Base-by-base conservation (phyloP, 2,797 vertebrate genomes). In the Meda fulgida region DNA sequence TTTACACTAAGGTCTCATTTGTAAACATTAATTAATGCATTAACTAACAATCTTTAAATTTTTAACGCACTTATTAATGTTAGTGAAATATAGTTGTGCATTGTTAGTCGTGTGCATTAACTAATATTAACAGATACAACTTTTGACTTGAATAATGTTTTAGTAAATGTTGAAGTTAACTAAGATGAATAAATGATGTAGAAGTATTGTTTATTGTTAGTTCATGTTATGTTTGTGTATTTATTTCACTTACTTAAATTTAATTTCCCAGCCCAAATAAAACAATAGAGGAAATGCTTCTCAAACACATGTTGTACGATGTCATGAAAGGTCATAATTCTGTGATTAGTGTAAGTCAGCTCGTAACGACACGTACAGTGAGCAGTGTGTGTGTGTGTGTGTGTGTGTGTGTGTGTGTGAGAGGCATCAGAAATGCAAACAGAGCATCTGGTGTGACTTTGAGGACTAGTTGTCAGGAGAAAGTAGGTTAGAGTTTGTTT, bases 401-500 rank as follows among this genome's bases (percentile, higher is more conserved):
- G 43, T 13, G 43, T 43, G 40, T 43, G 43, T 43, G 40, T 43
- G 40, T 43, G 40, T 11, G 40, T 11, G 9, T 40, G 9, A 10
- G 40, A 0, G 10, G 9, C 40, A 43, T 43, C 79, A 21, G 13
- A 69, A 29, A 53, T 16, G 5, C 29, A 29, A 71, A 38, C 19
- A 46, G 63, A 34, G 63, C 34, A 84, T 75, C 60, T 58, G 36
- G 7, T 92, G 89, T 89, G 92, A 91, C 94, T 93, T 94, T 83
- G 60, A 70, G 86, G 87, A 87, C 81, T 46, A 66, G 58, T 48
- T 65, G 36, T 86, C 86, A 84, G 53, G 38, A 43, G 69, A 91
- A 95, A 94, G 89, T 94, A 92, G 95, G 94, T 94, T 95, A 93
- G 86, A 88, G 86, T 94, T 93, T 94, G 93, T 91, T 95, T 93